A percentile compares a stretch with the other conserved stretches of the same genome.
These are phyloP conservation scores for Lepidurus apus DNA, from an alignment of 1,140 invertebrate genomes.

Conservation along the genomic window DNA sequence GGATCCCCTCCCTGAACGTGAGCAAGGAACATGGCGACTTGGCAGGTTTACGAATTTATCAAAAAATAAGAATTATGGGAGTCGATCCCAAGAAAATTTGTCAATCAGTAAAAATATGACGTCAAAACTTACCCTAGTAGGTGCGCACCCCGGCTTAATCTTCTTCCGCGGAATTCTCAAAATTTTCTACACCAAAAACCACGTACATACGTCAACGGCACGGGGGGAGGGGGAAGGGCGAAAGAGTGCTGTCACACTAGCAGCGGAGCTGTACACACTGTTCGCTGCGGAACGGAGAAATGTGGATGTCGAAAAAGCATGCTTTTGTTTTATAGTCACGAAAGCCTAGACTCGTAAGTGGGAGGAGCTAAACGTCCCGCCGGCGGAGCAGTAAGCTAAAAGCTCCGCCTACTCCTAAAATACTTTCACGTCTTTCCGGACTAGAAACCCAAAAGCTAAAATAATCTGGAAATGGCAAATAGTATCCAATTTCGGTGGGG, in stretches of 20 bases:
- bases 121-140: slow-evolving; percentile 30
- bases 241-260: not conserved
- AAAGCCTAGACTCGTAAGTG: not conserved
- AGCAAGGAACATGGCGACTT: not conserved
- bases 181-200: slow-evolving; percentile 29
- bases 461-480: too few species aligned
- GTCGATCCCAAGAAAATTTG: not conserved
- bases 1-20: not conserved
- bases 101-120: not conserved
- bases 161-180: slow-evolving; percentile 34
- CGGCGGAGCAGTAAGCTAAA: not conserved
- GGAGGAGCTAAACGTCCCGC: not conserved
- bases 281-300: not conserved
- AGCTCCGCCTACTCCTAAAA: not conserved
- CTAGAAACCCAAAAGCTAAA: not conserved
- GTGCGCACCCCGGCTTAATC: slow-evolving; percentile 34
- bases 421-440: not conserved
- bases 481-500: too few species aligned
- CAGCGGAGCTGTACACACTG: not conserved
- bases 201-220: slow-evolving; percentile 17
- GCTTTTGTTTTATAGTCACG: not conserved
- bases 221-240: not conserved
- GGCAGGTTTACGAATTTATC: not conserved
- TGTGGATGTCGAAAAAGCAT: not conserved
- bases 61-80: not conserved